Evolutionary conservation across 2,113 vertebrate genomes (phyloP).

Genomic region (Cryptomyrus ogoouensis): DNA sequence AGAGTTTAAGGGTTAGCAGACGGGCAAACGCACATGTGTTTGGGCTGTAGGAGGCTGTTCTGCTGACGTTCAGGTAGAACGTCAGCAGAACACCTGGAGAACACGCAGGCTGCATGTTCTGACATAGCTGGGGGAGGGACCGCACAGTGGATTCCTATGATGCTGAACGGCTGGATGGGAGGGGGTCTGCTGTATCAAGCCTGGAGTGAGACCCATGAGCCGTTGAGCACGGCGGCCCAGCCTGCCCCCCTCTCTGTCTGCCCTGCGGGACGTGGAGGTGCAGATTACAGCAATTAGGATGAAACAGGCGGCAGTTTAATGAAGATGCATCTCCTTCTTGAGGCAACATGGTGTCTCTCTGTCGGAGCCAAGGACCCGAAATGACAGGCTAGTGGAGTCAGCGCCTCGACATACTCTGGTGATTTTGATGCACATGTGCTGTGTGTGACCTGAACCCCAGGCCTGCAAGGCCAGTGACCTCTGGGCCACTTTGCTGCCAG

Average conservation of each 20-base stretch:
- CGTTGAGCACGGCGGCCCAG: background rate
- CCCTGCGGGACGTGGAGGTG: conserved; percentile 33
- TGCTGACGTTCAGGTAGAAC: background rate
- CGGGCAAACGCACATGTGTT: background rate
- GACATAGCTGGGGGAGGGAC: background rate
- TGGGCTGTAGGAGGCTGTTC: background rate
- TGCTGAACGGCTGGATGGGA: background rate
- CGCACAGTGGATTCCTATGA: background rate
- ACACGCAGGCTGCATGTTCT: background rate
- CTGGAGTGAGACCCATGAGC: background rate
- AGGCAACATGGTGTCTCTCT: conserved; percentile 57
- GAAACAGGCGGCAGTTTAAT: conserved; percentile 65
- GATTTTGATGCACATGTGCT: background rate
- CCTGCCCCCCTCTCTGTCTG: background rate
- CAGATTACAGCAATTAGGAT: conserved; percentile 54
- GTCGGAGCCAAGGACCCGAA: conserved; percentile 39
- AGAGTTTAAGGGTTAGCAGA: background rate
- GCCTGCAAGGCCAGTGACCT: background rate
- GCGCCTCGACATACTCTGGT: conserved; percentile 28
- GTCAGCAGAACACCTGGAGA: background rate
- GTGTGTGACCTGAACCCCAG: background rate
- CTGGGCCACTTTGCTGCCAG: background rate
- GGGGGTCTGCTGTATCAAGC: background rate
- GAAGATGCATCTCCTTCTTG: conserved; percentile 58
- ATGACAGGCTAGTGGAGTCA: conserved; percentile 40